Evolutionary conservation across 2,888 invertebrate genomes (phyloP), one percentile per base, ranked within the genome.

Genomic region (Siphlonurus alternatus): DNA sequence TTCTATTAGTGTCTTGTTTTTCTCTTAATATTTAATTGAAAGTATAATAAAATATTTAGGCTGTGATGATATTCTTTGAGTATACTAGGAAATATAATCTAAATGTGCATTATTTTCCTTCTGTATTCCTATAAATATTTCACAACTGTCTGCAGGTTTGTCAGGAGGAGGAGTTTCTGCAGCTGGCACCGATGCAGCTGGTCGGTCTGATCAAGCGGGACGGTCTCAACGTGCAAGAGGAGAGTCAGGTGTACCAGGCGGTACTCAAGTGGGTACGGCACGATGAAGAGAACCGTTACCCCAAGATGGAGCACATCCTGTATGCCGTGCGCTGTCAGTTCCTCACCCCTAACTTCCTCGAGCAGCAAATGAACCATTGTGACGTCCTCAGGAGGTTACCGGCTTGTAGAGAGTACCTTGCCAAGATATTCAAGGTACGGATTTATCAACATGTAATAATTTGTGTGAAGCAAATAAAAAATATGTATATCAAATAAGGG

Each of bases 241-340:
- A 95, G 72, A 83, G 89, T 59, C 93, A 95, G 76, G 94, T 93
- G 0, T 93, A 92, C 73, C 88, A 89, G 73, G 92, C 95, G 18
- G 94, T 95, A 51, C 78, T 95, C 5, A 89, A 88, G 75, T 95
- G 95, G 95, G 93, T 85, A 20, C 73, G 74, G 68, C 86, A 90
- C 74, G 93, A 94, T 71, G 89, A 92, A 71, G 89, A 92, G 68
- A 83, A 85, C 66, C 80, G 95, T 23, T 84, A 88, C 67, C 83
- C 87, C 23, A 89, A 91, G 72, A 89, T 95, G 87, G 89, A 93
- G 71, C 86, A 86, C 69, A 90, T 95, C 70, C 76, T 95, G 61
- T 87, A 86, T 70, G 92, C 91, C 0, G 94, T 95, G 1, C 83
- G 95, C 1, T 93, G 94, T 73, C 93, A 94, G 75, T 93, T 90